phyloP scores from a whole-genome alignment of 2,797 vertebrate genomes.

The Acropternis orthonyx region DNA sequence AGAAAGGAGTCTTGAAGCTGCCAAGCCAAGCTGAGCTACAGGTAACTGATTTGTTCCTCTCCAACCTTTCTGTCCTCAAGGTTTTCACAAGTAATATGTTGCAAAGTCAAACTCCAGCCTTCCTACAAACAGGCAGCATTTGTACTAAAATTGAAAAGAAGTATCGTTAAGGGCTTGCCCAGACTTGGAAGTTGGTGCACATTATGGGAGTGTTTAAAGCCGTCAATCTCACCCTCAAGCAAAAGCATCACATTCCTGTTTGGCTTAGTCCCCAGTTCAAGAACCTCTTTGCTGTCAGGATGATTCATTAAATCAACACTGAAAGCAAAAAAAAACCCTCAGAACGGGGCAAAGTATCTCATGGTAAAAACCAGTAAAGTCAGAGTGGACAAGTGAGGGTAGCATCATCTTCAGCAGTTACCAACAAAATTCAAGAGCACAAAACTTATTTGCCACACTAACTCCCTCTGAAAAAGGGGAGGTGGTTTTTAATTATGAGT shows the following conservation, averaged over 20 bases:
- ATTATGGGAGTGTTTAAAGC: not conserved
- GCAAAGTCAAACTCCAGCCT: not conserved
- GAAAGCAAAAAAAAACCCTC: not conserved
- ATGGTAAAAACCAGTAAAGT: not conserved
- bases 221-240: conserved; percentile 8
- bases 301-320: conserved; percentile 40
- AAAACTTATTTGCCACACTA: not conserved
- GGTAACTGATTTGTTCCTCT: not conserved
- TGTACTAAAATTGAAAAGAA: not conserved
- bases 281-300: not conserved
- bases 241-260: conserved; percentile 22
- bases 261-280: conserved; percentile 18
- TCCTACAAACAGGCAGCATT: not conserved
- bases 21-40: not conserved
- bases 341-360: not conserved
- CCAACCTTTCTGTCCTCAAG: not conserved
- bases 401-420: not conserved
- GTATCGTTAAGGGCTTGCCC: conserved; percentile 4
- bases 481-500: not conserved
- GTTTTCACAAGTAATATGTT: not conserved
- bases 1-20: not conserved
- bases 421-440: not conserved
- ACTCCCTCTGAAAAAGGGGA: not conserved
- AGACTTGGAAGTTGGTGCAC: conserved; percentile 3
- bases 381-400: not conserved